Evolutionary conservation across 2,888 invertebrate genomes (phyloP), one percentile per base, ranked within the genome.

Genomic region (Campoletis raptor): DNA sequence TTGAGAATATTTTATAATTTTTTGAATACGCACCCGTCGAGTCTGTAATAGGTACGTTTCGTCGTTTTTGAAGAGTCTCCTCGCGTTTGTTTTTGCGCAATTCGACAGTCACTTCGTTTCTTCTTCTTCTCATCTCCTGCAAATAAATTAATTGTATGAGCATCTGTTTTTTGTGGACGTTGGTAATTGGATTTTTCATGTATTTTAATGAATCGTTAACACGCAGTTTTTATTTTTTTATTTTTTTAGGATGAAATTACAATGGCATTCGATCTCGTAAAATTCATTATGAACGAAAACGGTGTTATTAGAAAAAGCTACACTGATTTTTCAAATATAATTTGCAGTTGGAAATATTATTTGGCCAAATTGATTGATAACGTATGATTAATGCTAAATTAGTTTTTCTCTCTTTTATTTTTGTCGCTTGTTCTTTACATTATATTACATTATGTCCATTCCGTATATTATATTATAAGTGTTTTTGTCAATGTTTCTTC

Each of bases 81-180:
- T 99, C 99, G 89, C 99, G 96, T 96, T 99, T 99, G 94, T 98
- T 99, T 96, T 99, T 99, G 90, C 99, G 96, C 89, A 99, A 96
- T 94, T 99, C 99, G 78, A 99, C 98, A 90, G 99, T 98, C 83
- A 98, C 98, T 96, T 99, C 99, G 94, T 98, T 99, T 94, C 99
- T 96, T 91, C 99, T 96, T 95, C 99, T 97, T 95, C 99, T 97
- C 98, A 99, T 98, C 96, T 99, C 98, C 98, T 98, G 94, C 82
- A 88, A 91, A 80, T 88, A 76, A 72, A 76, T n/a, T 12, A 37
- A 42, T 48, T 9, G 21, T 4, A 36, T 64, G 9, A 57, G 37
- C 30, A 64, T 15, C 10, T 1, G 4, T n/a, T 18, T 18, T 15
- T 48, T 5, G 18, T n/a, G 6, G n/a, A n/a, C 6, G 18, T 48